These are phyloP conservation scores for Phenacoccus solenopsis DNA, from an alignment of 1,140 invertebrate genomes.

Conservation along the genomic window DNA sequence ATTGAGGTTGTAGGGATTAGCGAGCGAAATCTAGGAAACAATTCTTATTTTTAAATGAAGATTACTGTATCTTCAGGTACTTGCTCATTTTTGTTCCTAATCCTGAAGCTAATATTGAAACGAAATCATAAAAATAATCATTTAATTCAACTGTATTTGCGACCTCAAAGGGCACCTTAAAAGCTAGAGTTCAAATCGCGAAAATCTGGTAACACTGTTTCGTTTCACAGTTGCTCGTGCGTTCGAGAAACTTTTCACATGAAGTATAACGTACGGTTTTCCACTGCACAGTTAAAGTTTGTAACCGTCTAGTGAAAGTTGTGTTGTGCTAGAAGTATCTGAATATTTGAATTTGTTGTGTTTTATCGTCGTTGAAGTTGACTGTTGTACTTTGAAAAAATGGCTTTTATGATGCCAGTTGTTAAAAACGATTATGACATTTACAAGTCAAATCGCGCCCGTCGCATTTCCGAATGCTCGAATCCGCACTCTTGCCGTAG, in stretches of 20 bases:
- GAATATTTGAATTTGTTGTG: not conserved
- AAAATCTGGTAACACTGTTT: too few species aligned
- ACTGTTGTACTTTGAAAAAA: slow-evolving; percentile 34
- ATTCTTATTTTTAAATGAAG: too few species aligned
- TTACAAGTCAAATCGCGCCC: slow-evolving; percentile 64
- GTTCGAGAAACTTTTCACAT: not conserved
- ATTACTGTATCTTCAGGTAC: too few species aligned
- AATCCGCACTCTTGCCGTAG: slow-evolving; percentile 47
- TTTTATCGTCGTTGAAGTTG: not conserved
- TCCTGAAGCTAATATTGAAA: too few species aligned
- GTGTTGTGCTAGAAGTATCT: not conserved
- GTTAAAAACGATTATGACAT: slow-evolving; percentile 87
- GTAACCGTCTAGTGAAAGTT: not conserved
- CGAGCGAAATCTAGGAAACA: too few species aligned
- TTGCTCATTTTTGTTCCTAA: too few species aligned
- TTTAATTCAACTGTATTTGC: too few species aligned
- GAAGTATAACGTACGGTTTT: not conserved
- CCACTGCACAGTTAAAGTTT: not conserved
- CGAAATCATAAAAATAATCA: too few species aligned
- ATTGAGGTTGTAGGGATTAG: too few species aligned
- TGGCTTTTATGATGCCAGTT: slow-evolving; percentile 90
- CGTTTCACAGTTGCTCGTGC: too few species aligned
- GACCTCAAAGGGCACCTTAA: too few species aligned
- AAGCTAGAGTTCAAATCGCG: too few species aligned
- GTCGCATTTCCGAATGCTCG: slow-evolving; percentile 58